These are phyloP conservation scores for Acipenser ruthenus DNA, from an alignment of 2,797 vertebrate species.

Conservation along the genomic window DNA sequence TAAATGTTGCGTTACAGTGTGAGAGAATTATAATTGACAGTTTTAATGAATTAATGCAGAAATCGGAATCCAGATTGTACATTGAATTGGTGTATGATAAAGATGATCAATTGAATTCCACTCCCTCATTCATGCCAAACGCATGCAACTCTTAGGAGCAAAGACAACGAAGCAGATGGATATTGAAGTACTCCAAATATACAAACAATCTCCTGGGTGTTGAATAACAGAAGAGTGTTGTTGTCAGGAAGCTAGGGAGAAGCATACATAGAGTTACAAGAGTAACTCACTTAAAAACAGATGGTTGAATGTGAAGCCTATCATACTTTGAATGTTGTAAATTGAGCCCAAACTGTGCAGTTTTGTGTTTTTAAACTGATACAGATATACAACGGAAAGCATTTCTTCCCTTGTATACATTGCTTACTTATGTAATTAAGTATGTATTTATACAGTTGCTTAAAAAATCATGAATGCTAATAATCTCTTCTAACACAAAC, in stretches of 20 bases:
- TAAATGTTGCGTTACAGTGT: no score
- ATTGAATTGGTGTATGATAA: not conserved
- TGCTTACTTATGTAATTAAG: no score
- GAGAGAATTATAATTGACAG: conserved; percentile 3
- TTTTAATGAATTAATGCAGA: conserved; percentile 10
- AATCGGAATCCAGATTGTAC: not conserved
- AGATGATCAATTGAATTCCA: conserved; percentile 13
- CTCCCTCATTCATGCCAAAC: not conserved
- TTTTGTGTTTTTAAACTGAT: no score
- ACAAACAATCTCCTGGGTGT: not conserved
- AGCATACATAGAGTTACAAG: not conserved
- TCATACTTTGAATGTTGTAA: no score
- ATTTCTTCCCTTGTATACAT: no score
- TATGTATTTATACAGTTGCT: no score
- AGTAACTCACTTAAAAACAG: not conserved
- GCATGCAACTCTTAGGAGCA: not conserved
- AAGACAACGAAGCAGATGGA: not conserved
- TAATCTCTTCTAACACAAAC: no score
- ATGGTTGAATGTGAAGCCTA: no score
- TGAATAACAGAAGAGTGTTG: not conserved
- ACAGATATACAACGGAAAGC: no score
- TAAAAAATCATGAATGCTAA: no score
- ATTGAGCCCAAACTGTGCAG: no score
- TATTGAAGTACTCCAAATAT: not conserved
- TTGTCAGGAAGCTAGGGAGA: not conserved